Percentiles rank a stretch among this genome's conserved stretches.
These are phyloP conservation scores for Bombus confusus DNA, from an alignment of 1,140 invertebrate species.

Conservation along the genomic window DNA sequence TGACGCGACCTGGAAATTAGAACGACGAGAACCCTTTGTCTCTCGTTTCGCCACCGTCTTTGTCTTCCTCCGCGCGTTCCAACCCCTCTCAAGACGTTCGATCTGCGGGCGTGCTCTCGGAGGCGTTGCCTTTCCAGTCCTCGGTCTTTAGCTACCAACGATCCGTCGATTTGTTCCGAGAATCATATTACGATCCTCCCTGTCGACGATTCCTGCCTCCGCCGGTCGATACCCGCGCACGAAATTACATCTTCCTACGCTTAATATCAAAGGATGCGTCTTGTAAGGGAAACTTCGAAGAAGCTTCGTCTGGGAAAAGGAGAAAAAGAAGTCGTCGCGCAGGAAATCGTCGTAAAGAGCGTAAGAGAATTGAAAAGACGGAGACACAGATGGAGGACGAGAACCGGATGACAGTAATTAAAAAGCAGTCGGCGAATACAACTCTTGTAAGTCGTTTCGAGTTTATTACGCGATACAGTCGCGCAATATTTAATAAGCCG, in stretches of 20 bases:
- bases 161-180: not conserved
- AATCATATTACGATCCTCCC: not conserved
- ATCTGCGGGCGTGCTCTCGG: not conserved
- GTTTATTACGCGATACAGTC: conserved; percentile 23
- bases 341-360: not conserved
- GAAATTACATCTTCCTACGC: not conserved
- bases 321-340: not conserved
- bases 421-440: conserved; percentile 49
- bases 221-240: not conserved
- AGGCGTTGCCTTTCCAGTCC: not conserved
- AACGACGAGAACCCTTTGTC: not conserved
- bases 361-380: conserved; percentile 14
- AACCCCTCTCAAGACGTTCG: not conserved
- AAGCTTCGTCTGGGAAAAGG: not conserved
- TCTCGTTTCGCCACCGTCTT: not conserved
- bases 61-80: too few relatives aligned
- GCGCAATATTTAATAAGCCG: too few relatives aligned
- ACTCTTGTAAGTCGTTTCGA: conserved; percentile 45
- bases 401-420: conserved; percentile 58
- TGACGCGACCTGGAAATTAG: not conserved
- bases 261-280: not conserved
- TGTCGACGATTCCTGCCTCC: not conserved
- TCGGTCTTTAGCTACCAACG: not conserved
- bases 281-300: too few relatives aligned
- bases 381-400: not conserved